Evolutionary conservation across 2,888 invertebrate species (phyloP), one percentile per base, ranked within the genome.

Genomic region (Cephonodes hylas): DNA sequence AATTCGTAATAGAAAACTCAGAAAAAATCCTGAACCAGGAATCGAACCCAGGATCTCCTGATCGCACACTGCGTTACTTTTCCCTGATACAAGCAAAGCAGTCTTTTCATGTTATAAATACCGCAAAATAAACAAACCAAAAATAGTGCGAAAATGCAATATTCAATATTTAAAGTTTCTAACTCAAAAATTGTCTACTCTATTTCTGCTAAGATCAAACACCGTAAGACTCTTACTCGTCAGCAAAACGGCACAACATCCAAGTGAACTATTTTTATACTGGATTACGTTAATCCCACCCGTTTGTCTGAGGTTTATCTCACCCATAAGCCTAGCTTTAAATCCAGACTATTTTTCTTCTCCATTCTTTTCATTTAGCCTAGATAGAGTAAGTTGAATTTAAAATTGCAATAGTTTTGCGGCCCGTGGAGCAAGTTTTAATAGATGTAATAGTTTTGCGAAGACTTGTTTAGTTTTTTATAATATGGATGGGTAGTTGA

Each of bases 361-460:
- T 23, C 23, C 31, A 31, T 53, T 31, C 53, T 53, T 53, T 53
- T 53, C 53, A 53, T 53, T 53, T 53, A 53, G 10, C 31, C 53
- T 3, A 20, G 53, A 53, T 18, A 53, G 18, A 53, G 46, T 53
- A 31, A 53, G 53, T 18, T 31, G 18, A 53, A 18, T 53, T 53
- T 53, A 20, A 48, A 53, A 31, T 53, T 8, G 10, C 31, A 31
- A 31, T 27, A 53, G 53, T 53, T 31, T 4, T 31, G 31, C 27
- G 31, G 53, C 38, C 18, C 18, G 27, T 31, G n/a, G 23, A 18
- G 27, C 27, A 53, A 53, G 15, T 53, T 53, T 53, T 53, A 53
- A 31, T 38, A n/a, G n/a, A 38, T 10, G n/a, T 38, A n/a, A 5
- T 13, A 4, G 8, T 38, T 38, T n/a, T n/a, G n/a, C n/a, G n/a